Base-by-base conservation (phyloP, 1,140 invertebrate species). In the Panagrolaimus sp. region DNA sequence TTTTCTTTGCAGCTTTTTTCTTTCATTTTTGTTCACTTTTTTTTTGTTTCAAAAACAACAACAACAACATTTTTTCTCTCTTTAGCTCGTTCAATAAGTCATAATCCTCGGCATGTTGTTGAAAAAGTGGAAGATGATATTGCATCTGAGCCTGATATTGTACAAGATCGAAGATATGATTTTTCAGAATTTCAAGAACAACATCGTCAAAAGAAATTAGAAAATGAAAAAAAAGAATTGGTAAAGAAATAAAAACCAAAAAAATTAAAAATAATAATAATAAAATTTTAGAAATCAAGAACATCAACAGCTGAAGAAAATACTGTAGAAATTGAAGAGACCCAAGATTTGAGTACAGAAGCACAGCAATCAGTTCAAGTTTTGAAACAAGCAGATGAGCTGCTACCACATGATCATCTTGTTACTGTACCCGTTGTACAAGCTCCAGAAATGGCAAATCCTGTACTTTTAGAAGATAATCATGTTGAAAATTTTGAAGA, bases 291-390 rank as follows among this genome's bases (percentile, higher is more conserved):
- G 52, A n/a, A n/a, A 58, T 58, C 52, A 14, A 58, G 52, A 58
- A 58, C 52, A 17, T 58, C 52, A 58, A 58, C 52, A 24, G 52
- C 52, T 12, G 52, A 58, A 58, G 52, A 58, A 58, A 58, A 17
- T 26, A 26, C 14, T 8, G 14, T 58, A n/a, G 15, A 12, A 21
- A 21, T 21, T 5, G 52, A 58, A 58, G 21, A 21, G 5, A 28
- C 52, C 4, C 21, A 26, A 4, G 52, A 58, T 0, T 26, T 58
- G 17, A 28, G 21, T 28, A 58, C 52, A 4, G 52, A 58, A 58
- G 52, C 52, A 4, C 28, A 21, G 1, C 21, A 21, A 10, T 28
- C 52, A 12, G 28, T 58, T 21, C 21, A 58, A 58, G 52, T 58
- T 1, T n/a, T 58, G 21, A 58, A 58, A 26, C 52, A 21, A 58